Conservation (phyloP, 2,113 vertebrate genomes). For the Tapirus terrestris region DNA sequence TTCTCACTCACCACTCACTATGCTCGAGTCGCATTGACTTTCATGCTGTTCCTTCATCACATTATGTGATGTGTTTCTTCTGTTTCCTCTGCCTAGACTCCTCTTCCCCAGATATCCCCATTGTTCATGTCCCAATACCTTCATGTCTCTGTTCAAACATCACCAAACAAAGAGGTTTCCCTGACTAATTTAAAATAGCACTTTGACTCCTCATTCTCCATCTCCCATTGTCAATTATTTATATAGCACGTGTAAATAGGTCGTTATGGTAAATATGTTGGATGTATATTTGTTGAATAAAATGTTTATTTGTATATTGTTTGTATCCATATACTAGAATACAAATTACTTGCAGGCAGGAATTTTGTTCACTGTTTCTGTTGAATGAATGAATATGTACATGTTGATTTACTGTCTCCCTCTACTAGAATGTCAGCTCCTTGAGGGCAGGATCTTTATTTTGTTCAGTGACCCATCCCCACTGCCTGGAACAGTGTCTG, state of each 20-base stretch:
- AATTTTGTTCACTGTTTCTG: neutral
- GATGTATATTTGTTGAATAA: neutral
- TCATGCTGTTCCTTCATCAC: neutral
- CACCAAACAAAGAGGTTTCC: neutral
- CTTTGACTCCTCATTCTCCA: neutral
- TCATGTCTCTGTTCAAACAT: neutral
- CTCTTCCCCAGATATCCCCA: neutral
- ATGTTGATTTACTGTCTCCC: neutral
- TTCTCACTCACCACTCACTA: neutral
- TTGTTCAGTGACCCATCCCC: neutral
- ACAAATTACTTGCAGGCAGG: neutral
- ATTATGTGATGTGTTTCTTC: neutral
- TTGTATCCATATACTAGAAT: neutral
- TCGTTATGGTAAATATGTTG: neutral
- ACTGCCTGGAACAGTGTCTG: neutral
- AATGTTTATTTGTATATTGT: neutral
- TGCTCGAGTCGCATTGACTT: neutral
- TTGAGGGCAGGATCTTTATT: conserved; percentile 40
- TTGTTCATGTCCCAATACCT: neutral
- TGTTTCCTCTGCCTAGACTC: neutral
- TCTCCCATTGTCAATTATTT: neutral
- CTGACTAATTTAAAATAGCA: neutral
- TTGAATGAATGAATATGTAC: conserved; percentile 7
- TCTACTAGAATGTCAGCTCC: conserved; percentile 45
- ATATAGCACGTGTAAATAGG: neutral